Base-by-base conservation (phyloP, 2,888 invertebrate species). In the Phyllotreta striolata region DNA sequence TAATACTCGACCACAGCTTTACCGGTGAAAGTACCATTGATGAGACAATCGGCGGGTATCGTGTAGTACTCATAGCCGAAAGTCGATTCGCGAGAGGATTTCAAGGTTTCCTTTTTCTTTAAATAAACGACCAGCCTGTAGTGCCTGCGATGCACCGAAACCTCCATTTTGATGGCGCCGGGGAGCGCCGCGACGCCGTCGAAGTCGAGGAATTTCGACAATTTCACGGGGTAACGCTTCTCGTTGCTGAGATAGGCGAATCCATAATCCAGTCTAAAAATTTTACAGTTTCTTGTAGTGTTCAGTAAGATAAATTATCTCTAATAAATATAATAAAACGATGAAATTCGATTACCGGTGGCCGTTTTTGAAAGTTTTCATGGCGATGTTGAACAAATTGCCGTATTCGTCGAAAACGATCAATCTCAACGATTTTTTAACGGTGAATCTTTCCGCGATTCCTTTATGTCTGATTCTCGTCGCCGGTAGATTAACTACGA, bases 181-280 rank as follows among this genome's bases (percentile, higher is more conserved):
- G 87, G 86, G 64, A 86, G 74, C 37, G 61, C 79, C 72, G 62
- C 78, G 71, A 78, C 67, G 73, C 84, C 83, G 37, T 82, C 84
- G 64, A 87, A 82, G 52, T 84, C 76, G 0, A 83, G 76, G 74
- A 87, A 76, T 13, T 78, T 72, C 1, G 88, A 77, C 4, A 24
- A 3, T 24, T 24, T 24, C 24, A 89, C 82, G 3, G 80, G 76
- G 13, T 76, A 70, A 1, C 84, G 76, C 0, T 73, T 70, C 44
- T 76, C 84, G 70, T 83, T 80, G 0, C 84, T 84, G 10, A 82
- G 78, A 55, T 85, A 79, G 1, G 87, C 81, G 58, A 80, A 83
- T 0, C 89, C 89, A 55, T 82, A 85, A 67, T 84, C 81, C 51
- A 85, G 81, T 63, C 88, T 88, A 74, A 39, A 77, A 77, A 46